Evolutionary conservation across 2,113 vertebrate genomes (phyloP), one percentile per base, ranked within the genome.

Genomic region (Catagonus wagneri): DNA sequence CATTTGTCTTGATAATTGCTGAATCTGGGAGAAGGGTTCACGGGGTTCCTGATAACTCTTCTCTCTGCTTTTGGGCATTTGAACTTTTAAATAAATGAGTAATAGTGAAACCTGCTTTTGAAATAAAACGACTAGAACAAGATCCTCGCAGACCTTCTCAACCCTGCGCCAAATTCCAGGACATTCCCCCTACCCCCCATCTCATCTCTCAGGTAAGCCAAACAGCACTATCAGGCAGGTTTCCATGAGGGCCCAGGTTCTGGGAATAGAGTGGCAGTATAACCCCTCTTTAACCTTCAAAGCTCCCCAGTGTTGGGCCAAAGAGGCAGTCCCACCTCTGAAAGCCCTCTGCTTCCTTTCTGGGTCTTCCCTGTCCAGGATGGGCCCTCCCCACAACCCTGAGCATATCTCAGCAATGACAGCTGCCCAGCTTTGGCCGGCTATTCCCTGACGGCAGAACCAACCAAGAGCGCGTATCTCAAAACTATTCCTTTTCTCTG

Each of bases 1-100:
- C 58, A 32, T 94, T 75, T 93, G 36, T 83, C 44, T 65, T 96
- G 50, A 65, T 76, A 89, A 60, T 36, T 85, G 32, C 29, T 93
- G 78, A 75, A 89, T 93, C 61, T 50, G 44, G 52, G 39, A 68
- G 71, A 90, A 54, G 27, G 23, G 74, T 63, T 83, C 7, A 25
- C 0, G 5, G 27, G 6, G 23, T 78, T 76, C 68, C 16, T 14
- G n/a, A 85, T 34, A 89, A 89, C 23, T 76, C 36, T 78, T 85
- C 84, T 95, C 83, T 76, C 75, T 63, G 63, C 19, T 36, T 76
- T 54, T 72, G 32, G 54, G 23, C 89, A 32, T 39, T 58, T 83
- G 61, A 60, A 44, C 54, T 92, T 95, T 91, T 52, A 34, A 71
- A 83, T 68, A 58, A 79, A 52, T 22, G 90, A 83, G 54, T 27